These are phyloP conservation scores for Periphyllus acericola DNA, from an alignment of 2,888 invertebrate species.

Conservation along the genomic window DNA sequence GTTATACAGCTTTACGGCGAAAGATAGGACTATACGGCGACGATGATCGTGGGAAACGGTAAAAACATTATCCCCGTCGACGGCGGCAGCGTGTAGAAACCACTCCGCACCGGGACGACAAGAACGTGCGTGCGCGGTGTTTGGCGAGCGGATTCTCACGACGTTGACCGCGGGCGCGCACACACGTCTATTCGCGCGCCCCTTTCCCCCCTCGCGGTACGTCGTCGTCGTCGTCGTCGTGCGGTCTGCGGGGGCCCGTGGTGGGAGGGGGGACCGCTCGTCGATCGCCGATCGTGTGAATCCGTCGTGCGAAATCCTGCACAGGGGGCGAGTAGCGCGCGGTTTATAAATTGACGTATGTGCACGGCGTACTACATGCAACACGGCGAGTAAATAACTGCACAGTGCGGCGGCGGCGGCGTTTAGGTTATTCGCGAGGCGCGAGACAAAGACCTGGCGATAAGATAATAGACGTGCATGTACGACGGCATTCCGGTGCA, in stretches of 20 bases:
- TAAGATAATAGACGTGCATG: background rate
- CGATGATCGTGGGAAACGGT: constrained; percentile 57
- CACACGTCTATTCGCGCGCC: background rate
- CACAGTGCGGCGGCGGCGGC: background rate
- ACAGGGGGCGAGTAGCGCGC: background rate
- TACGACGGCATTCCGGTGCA: background rate
- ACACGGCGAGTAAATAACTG: no score
- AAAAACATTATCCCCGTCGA: constrained; percentile 10
- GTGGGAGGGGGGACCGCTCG: background rate
- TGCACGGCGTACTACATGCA: no score
- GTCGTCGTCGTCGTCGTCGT: background rate
- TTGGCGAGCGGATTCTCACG: constrained; percentile 55
- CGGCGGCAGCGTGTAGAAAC: constrained; percentile 16
- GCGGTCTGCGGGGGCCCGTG: background rate
- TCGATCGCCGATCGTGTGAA: constrained; percentile 52
- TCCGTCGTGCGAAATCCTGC: constrained; percentile 45
- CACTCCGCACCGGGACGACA: background rate
- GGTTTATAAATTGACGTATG: background rate
- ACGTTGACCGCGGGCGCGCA: constrained; percentile 51
- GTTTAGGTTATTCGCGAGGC: background rate
- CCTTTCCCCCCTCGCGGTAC: background rate
- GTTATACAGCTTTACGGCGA: background rate
- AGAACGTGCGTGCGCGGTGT: constrained; percentile 14
- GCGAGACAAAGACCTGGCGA: background rate
- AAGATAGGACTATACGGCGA: background rate